Conservation (phyloP, 1,140 invertebrate species). For the Papilio polyxenes region DNA sequence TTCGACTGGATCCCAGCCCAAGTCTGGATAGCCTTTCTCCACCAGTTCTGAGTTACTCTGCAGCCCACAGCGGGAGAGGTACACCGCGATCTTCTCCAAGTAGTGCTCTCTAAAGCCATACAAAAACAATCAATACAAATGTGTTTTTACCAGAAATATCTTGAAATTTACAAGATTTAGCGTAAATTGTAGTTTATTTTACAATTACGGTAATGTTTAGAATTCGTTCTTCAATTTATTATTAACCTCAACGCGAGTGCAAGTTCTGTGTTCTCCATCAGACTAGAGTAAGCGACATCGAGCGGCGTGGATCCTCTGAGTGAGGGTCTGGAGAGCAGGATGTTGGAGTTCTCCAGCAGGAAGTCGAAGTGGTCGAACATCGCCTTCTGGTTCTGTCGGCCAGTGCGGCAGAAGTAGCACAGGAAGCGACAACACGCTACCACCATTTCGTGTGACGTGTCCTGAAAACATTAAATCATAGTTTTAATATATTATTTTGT, state of each 20-base stretch:
- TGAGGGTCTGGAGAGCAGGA: conserved; percentile 96
- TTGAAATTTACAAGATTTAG: no score
- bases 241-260: conserved; percentile 92
- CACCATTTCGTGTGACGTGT: conserved; percentile 99
- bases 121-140: conserved; percentile 42
- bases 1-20: conserved; percentile 99
- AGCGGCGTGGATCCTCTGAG: conserved; percentile 98
- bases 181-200: no score
- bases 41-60: conserved; percentile 98
- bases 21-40: conserved; percentile 98
- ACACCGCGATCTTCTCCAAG: conserved; percentile 98
- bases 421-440: conserved; percentile 99
- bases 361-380: conserved; percentile 99
- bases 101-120: conserved; percentile 90
- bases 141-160: no score
- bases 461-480: conserved; percentile 80
- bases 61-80: conserved; percentile 97
- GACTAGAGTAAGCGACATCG: conserved; percentile 98
- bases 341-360: conserved; percentile 98
- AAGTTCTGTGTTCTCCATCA: conserved; percentile 99
- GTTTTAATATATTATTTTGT: no score
- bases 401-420: conserved; percentile 99
- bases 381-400: conserved; percentile 98
- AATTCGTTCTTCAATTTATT: no score
- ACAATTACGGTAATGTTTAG: no score